These are phyloP conservation scores for Lumbricus terrestris DNA, from an alignment of 2,888 invertebrate genomes.

Conservation along the genomic window DNA sequence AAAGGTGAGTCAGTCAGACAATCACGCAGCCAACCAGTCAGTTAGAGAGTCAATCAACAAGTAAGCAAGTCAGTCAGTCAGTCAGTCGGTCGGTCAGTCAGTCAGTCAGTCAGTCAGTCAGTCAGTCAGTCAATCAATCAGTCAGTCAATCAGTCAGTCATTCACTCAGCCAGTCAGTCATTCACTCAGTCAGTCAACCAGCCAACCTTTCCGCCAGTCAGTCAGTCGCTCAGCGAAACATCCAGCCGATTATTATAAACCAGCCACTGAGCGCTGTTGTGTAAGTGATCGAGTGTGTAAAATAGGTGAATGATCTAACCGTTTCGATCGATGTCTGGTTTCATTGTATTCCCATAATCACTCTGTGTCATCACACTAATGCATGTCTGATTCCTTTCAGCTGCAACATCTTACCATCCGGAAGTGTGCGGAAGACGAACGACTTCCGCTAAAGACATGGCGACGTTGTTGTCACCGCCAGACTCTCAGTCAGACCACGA, in stretches of 20 bases:
- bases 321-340: background rate
- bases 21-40: background rate
- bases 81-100: constrained; percentile 3
- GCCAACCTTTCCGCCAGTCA: too few relatives aligned
- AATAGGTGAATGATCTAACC: too few relatives aligned
- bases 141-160: too few relatives aligned
- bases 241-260: background rate
- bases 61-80: background rate
- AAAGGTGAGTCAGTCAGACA: background rate
- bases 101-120: background rate
- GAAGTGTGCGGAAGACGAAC: background rate
- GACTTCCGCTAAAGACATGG: background rate
- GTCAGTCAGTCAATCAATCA: background rate
- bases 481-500: background rate
- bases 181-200: too few relatives aligned
- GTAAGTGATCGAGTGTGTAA: background rate
- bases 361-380: background rate
- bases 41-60: background rate
- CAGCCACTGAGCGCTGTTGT: background rate
- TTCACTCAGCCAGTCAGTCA: too few relatives aligned
- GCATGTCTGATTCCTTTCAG: background rate
- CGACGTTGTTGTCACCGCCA: background rate
- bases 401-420: background rate
- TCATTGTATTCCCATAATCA: background rate
- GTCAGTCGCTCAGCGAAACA: too few relatives aligned